Percentiles rank a stretch among this genome's conserved stretches.
Conservation (phyloP, 2,888 invertebrate genomes). For the Dynastes tityus region DNA sequence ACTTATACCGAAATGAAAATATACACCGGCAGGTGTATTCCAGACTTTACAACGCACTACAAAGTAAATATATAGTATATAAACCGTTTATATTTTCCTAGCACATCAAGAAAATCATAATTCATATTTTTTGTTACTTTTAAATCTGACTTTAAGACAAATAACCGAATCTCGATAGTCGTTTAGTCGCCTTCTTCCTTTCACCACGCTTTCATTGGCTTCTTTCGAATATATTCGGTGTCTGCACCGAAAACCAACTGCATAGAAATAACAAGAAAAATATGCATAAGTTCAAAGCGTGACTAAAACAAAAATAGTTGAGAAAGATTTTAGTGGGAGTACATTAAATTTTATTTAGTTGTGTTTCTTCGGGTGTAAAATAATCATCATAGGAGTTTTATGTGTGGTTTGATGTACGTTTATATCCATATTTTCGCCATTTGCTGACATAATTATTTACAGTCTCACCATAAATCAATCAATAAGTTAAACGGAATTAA, state of each 20-base stretch:
- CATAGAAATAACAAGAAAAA: constrained; percentile 21
- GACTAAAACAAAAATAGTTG: constrained; percentile 5
- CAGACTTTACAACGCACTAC: constrained; percentile 34
- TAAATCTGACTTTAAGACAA: constrained; percentile 31
- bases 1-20: constrained; percentile 40
- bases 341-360: neutral
- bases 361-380: no score
- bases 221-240: neutral
- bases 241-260: constrained; percentile 11
- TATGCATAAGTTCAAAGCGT: constrained; percentile 21
- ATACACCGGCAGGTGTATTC: constrained; percentile 47
- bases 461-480: no score
- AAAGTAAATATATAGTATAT: constrained; percentile 41
- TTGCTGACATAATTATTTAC: no score
- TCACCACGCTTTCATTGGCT: neutral
- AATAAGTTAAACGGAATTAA: no score
- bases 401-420: no score
- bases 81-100: neutral
- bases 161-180: constrained; percentile 51
- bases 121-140: constrained; percentile 53
- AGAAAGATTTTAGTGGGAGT: neutral
- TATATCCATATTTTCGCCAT: no score
- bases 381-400: no score
- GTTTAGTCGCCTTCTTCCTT: neutral
- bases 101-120: constrained; percentile 50